A percentile compares a stretch with the other conserved stretches of the same genome.
phyloP scores from a whole-genome alignment of 2,888 invertebrate genomes.

The Oscheius sp. region DNA sequence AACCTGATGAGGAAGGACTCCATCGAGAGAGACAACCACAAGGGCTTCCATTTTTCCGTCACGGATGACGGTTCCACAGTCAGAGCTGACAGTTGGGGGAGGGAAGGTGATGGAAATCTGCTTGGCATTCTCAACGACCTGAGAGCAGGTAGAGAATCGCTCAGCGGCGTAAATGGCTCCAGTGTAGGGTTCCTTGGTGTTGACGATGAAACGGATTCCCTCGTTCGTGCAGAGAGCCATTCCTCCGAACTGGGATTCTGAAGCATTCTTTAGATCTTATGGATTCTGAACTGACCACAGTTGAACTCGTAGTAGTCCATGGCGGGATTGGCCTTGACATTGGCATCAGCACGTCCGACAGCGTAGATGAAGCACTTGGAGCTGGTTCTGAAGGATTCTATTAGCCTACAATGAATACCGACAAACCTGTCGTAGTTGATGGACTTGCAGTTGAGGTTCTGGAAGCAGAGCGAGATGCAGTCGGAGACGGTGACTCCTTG shows the following conservation, averaged over 20 bases:
- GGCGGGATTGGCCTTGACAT: slow-evolving; percentile 71
- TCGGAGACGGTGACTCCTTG: slow-evolving; percentile 73
- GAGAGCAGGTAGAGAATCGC: slow-evolving; percentile 72
- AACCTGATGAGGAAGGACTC: slow-evolving; percentile 73
- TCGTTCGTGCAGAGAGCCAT: slow-evolving; percentile 74
- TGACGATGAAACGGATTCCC: slow-evolving; percentile 74
- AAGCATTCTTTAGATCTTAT: too few species aligned
- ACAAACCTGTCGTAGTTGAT: slow-evolving; percentile 71
- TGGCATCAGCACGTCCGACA: slow-evolving; percentile 67
- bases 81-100: slow-evolving; percentile 72
- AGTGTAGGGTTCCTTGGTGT: slow-evolving; percentile 74
- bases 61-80: slow-evolving; percentile 73
- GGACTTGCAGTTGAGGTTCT: slow-evolving; percentile 73
- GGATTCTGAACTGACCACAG: slow-evolving; percentile 62
- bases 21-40: slow-evolving; percentile 73
- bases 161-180: slow-evolving; percentile 74
- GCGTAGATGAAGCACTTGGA: slow-evolving; percentile 73
- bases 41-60: slow-evolving; percentile 73
- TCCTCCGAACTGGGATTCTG: slow-evolving; percentile 73
- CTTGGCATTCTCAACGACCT: slow-evolving; percentile 73
- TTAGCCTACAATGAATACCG: background rate
- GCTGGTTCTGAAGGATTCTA: slow-evolving; percentile 57
- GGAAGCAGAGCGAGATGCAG: slow-evolving; percentile 73
- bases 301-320: slow-evolving; percentile 74
- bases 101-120: slow-evolving; percentile 74